Evolutionary conservation across 2,113 vertebrate species (phyloP).

Genomic region (Climacteris rufus): DNA sequence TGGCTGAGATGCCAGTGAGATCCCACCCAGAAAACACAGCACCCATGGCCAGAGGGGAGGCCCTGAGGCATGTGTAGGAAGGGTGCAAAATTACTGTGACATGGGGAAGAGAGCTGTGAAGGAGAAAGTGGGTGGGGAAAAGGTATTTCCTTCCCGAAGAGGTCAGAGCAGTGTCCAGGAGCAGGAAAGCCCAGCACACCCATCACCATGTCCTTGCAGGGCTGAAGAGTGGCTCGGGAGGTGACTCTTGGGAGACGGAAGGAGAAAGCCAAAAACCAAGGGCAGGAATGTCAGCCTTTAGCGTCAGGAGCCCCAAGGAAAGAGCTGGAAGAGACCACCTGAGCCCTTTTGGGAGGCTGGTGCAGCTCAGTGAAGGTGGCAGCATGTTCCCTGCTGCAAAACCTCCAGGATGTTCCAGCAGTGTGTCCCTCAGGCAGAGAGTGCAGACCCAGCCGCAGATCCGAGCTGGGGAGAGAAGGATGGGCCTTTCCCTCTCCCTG

Average conservation of each 20-base stretch:
- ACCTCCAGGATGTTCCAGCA: not conserved
- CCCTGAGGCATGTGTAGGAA: not conserved
- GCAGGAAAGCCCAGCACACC: not conserved
- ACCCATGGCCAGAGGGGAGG: not conserved
- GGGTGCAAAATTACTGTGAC: not conserved
- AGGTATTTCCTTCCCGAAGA: not conserved
- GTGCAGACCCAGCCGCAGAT: not conserved
- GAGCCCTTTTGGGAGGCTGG: not conserved
- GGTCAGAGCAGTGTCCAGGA: not conserved
- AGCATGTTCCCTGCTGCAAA: not conserved
- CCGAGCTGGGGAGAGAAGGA: not conserved
- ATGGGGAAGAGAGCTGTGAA: not conserved
- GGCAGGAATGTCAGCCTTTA: not conserved
- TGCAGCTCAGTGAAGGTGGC: not conserved
- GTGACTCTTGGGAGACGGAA: not conserved
- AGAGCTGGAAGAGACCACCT: not conserved
- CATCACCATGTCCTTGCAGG: not conserved
- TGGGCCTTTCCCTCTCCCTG: rapidly evolving
- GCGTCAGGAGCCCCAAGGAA: not conserved
- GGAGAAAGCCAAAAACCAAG: not conserved
- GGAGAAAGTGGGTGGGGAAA: not conserved
- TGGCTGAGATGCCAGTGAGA: not conserved
- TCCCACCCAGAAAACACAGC: not conserved
- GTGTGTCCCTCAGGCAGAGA: not conserved
- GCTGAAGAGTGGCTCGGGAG: not conserved